phyloP scores from a whole-genome alignment of 1,140 invertebrate genomes.

The Eufriesea mexicana region DNA sequence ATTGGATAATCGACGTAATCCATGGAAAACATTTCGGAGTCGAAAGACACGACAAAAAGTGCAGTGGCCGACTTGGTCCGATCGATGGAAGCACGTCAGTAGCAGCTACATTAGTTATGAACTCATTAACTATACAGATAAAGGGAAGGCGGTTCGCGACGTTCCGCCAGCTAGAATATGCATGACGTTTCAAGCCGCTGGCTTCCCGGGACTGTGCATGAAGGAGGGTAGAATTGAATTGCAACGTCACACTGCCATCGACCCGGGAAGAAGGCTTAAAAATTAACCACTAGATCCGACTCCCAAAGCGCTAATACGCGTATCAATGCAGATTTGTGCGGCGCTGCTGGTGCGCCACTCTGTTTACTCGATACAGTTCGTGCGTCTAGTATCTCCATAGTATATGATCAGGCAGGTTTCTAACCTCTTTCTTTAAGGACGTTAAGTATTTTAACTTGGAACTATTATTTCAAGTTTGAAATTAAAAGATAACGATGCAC shows the following conservation, averaged over 20 bases:
- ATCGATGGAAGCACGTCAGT: slow-evolving; percentile 64
- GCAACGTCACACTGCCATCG: slow-evolving; percentile 58
- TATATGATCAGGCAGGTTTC: not conserved
- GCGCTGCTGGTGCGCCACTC: not conserved
- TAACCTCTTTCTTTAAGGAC: not conserved
- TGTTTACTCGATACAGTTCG: not conserved
- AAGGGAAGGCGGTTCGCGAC: slow-evolving; percentile 62
- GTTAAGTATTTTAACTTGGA: no score
- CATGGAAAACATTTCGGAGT: not conserved
- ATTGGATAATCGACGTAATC: not conserved
- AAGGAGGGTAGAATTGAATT: slow-evolving; percentile 59
- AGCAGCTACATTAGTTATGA: slow-evolving; percentile 65
- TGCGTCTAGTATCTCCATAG: not conserved
- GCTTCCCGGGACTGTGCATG: slow-evolving; percentile 47
- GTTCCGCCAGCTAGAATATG: slow-evolving; percentile 70
- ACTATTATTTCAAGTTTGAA: no score
- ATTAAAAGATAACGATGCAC: no score
- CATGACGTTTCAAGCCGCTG: slow-evolving; percentile 62
- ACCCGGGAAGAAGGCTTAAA: slow-evolving; percentile 44
- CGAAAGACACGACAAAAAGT: slow-evolving; percentile 5
- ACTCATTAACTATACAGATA: slow-evolving; percentile 72
- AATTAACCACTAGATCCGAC: slow-evolving; percentile 57
- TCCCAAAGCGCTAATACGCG: slow-evolving; percentile 29
- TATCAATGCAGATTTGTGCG: slow-evolving; percentile 22
- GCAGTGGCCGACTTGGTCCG: slow-evolving; percentile 21